Conservation (phyloP, 1,140 invertebrate species). For the Arion vulgaris region DNA sequence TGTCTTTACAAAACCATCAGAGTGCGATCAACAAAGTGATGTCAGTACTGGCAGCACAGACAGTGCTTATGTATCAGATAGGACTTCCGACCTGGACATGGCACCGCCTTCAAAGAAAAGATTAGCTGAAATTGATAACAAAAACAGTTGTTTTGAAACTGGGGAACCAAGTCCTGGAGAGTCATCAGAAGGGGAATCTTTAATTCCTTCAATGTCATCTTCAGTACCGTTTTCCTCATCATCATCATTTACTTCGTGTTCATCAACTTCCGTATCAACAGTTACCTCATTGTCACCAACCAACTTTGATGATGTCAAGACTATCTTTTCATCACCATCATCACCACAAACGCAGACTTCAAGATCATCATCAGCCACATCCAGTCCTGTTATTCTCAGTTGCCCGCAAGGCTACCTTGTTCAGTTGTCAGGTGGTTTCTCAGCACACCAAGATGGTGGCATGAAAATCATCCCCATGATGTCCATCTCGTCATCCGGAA, state of each 20-base stretch:
- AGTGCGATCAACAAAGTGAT: constrained; percentile 48
- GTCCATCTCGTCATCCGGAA: constrained; percentile 30
- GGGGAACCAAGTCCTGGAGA: background rate
- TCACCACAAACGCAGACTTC: background rate
- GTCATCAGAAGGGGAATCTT: background rate
- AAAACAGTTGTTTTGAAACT: background rate
- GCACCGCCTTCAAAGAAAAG: constrained; percentile 29
- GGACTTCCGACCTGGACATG: constrained; percentile 35
- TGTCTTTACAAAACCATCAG: constrained; percentile 27
- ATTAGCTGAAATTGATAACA: background rate
- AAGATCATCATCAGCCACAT: constrained; percentile 19
- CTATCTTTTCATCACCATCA: background rate
- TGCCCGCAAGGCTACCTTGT: constrained; percentile 41
- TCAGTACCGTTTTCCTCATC: background rate
- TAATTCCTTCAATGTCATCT: background rate
- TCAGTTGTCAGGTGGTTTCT: constrained; percentile 41
- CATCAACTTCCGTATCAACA: background rate
- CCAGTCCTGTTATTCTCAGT: constrained; percentile 34
- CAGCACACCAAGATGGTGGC: constrained; percentile 19
- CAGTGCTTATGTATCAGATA: constrained; percentile 48
- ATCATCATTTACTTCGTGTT: constrained; percentile 5
- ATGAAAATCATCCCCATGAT: constrained; percentile 47
- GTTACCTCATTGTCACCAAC: background rate
- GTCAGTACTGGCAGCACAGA: constrained; percentile 41
- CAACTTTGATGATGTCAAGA: background rate